Conservation (phyloP, 2,797 vertebrate species). For the Acridotheres tristis region DNA sequence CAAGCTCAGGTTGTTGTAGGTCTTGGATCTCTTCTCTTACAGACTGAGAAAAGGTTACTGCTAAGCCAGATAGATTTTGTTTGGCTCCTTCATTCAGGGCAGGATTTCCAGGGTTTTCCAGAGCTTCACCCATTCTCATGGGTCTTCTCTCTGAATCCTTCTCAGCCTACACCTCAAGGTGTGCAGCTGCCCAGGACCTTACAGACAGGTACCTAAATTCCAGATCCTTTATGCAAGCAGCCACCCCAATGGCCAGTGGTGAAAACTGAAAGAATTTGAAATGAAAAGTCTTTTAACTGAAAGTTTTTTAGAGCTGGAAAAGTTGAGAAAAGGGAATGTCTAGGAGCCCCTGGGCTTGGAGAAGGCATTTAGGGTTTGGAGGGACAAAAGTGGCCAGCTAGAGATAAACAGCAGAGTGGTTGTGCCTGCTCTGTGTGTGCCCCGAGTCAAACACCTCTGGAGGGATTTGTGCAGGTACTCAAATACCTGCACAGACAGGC, state of each 20-base stretch:
- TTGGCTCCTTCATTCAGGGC: neutral
- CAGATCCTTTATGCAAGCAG: neutral
- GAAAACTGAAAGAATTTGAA: neutral
- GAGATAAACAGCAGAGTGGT: neutral
- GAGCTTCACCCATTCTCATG: neutral
- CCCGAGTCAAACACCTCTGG: neutral
- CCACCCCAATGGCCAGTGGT: neutral
- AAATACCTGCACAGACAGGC: neutral
- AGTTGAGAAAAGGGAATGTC: neutral
- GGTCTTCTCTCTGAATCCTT: neutral
- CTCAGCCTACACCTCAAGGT: neutral
- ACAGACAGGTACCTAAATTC: neutral
- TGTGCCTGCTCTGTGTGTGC: neutral
- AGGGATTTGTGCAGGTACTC: neutral
- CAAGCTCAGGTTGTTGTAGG: neutral
- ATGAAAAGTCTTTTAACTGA: neutral
- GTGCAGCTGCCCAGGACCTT: neutral
- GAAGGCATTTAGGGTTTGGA: neutral
- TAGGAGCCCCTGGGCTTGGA: neutral
- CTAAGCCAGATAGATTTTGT: neutral
- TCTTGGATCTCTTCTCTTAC: neutral
- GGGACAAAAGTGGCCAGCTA: neutral
- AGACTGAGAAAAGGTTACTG: neutral
- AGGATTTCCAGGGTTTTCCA: neutral
- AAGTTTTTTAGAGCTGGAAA: neutral